Percentiles rank a stretch among this genome's conserved stretches.
Evolutionary conservation across 2,888 invertebrate species (phyloP).

Genomic region (Criorhina ranunculi): DNA sequence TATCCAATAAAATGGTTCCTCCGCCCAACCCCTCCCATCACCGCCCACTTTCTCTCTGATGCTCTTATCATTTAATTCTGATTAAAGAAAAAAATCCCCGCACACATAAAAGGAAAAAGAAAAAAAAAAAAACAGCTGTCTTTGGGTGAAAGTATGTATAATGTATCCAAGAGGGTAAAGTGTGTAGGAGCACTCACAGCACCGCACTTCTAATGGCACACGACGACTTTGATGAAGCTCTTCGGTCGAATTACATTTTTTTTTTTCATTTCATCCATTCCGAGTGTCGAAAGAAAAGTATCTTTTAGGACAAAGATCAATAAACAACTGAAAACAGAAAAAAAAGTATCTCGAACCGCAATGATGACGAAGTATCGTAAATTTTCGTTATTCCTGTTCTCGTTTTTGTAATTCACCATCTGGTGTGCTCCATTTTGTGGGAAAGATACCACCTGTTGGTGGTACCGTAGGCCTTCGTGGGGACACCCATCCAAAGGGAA

Average conservation of each 20-base stretch:
- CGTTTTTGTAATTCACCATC: not conserved
- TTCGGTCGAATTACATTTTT: conserved; percentile 48
- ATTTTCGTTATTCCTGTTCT: conserved; percentile 14
- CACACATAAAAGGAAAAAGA: not conserved
- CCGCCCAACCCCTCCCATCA: not conserved
- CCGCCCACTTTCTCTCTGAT: conserved; percentile 13
- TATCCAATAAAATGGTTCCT: conserved; percentile 44
- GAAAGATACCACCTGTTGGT: conserved; percentile 21
- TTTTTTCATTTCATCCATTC: not conserved
- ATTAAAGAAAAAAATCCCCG: conserved; percentile 51
- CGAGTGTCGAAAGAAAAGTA: not conserved
- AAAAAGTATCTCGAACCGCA: conserved; percentile 13
- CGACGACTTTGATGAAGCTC: conserved; percentile 40
- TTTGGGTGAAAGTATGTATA: conserved; percentile 16
- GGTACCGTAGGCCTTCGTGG: not conserved
- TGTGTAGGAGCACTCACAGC: not conserved
- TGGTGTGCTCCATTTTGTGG: not conserved
- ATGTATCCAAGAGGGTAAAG: conserved; percentile 11
- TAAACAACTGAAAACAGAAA: conserved; percentile 4
- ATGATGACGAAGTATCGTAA: not conserved
- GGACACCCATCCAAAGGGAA: conserved; percentile 21
- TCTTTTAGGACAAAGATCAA: conserved; percentile 4
- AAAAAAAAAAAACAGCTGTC: conserved; percentile 45
- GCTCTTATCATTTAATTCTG: conserved; percentile 70
- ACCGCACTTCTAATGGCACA: conserved; percentile 37